These are phyloP conservation scores for Aplodontia rufa DNA, from an alignment of 2,113 vertebrate genomes.

Conservation along the genomic window DNA sequence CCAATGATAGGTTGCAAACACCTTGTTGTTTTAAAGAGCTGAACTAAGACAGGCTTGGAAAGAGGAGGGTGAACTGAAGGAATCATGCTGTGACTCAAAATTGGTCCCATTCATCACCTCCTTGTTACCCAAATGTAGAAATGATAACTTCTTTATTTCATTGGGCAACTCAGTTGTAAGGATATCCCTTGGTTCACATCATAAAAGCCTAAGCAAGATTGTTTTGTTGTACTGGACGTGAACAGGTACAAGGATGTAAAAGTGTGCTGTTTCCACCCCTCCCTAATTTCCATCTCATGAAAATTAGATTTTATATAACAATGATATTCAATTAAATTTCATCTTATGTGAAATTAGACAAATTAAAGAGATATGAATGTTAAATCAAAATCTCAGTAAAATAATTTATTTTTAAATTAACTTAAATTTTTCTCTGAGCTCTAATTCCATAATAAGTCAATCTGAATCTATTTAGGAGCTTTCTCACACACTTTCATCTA, in stretches of 20 bases:
- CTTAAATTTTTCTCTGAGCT: background rate
- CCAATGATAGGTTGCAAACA: background rate
- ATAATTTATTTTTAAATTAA: background rate
- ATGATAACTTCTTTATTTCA: background rate
- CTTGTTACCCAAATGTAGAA: background rate
- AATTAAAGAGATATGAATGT: background rate
- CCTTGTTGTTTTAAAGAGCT: background rate
- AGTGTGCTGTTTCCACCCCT: background rate
- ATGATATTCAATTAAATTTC: background rate
- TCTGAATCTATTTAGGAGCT: background rate
- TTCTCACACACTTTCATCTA: background rate
- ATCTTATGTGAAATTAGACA: background rate
- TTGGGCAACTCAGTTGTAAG: background rate
- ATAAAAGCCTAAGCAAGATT: background rate
- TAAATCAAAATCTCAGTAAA: background rate
- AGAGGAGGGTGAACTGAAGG: background rate
- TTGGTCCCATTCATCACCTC: background rate
- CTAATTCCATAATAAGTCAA: background rate
- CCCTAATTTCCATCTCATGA: background rate
- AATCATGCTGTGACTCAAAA: background rate
- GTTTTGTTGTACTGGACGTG: background rate
- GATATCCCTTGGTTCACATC: background rate
- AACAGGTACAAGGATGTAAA: background rate
- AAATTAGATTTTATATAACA: background rate
- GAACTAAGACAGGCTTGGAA: background rate